A percentile compares a stretch with the other conserved stretches of the same genome.
Conservation (phyloP, 1,140 invertebrate genomes). For the Pristionchus pacificus region DNA sequence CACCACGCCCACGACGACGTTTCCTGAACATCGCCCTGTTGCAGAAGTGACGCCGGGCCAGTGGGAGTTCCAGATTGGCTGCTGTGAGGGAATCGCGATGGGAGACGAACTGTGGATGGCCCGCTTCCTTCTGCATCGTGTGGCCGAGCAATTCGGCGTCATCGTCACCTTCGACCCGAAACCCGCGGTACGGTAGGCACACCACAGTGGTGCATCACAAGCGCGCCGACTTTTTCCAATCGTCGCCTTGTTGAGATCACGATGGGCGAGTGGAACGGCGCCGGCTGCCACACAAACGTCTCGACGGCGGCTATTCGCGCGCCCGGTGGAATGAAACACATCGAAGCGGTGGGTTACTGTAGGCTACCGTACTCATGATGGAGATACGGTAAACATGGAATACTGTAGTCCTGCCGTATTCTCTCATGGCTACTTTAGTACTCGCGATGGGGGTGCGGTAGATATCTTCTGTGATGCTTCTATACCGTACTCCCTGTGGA, state of each 20-base stretch:
- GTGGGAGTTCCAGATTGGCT: constrained; percentile 62
- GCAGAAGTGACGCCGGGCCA: constrained; percentile 54
- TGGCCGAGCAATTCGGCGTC: constrained; percentile 85
- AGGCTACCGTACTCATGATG: too few species aligned
- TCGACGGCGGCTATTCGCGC: constrained; percentile 79
- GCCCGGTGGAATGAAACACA: constrained; percentile 61
- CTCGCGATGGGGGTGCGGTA: neutral
- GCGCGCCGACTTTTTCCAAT: neutral
- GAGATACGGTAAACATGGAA: too few species aligned
- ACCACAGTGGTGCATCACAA: neutral
- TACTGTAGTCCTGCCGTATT: too few species aligned
- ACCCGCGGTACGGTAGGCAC: constrained; percentile 17
- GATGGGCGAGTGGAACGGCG: constrained; percentile 75
- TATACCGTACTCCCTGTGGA: too few species aligned
- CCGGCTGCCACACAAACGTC: constrained; percentile 81
- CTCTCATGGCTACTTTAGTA: too few species aligned
- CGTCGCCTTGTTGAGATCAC: constrained; percentile 3
- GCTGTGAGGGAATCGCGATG: constrained; percentile 73
- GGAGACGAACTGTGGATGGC: constrained; percentile 86
- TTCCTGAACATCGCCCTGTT: neutral
- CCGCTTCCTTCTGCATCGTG: constrained; percentile 73
- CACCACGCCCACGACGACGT: neutral
- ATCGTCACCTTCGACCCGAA: constrained; percentile 64
- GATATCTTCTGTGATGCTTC: neutral
- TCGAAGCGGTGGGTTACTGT: constrained; percentile 61